Conservation (phyloP, 2,113 vertebrate genomes). For the Peromyscus leucopus region DNA sequence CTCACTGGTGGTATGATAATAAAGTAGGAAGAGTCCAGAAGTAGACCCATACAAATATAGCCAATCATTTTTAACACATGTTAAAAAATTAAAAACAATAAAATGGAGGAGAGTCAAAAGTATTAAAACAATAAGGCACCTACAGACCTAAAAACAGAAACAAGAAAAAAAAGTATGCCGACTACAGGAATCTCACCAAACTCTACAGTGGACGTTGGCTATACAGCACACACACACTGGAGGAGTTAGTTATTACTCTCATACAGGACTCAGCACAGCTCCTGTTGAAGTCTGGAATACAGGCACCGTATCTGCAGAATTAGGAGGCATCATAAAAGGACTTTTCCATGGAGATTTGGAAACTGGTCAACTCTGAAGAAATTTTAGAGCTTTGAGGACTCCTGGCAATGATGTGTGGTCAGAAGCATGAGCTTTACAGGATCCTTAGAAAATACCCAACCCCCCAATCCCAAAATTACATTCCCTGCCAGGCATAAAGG, state of each 20-base stretch:
- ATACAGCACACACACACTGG: slow-evolving; percentile 92
- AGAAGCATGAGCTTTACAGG: slow-evolving; percentile 94
- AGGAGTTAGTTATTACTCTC: slow-evolving; percentile 92
- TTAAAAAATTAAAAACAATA: background rate
- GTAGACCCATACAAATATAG: background rate
- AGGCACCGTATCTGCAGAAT: background rate
- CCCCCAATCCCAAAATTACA: background rate
- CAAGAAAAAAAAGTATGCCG: background rate
- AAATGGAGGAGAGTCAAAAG: background rate
- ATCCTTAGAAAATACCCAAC: slow-evolving; percentile 92
- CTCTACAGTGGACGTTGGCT: slow-evolving; percentile 87
- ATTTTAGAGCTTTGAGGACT: slow-evolving; percentile 79
- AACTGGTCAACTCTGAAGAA: background rate
- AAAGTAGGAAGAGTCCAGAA: background rate
- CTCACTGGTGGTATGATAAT: too few species aligned
- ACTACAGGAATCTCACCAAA: background rate
- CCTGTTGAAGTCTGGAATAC: slow-evolving; percentile 89
- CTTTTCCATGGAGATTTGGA: background rate
- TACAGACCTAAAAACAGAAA: background rate
- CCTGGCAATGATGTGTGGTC: slow-evolving; percentile 98
- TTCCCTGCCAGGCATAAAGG: background rate
- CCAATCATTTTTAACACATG: slow-evolving; percentile 7
- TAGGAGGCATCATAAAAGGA: background rate
- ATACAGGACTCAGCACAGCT: slow-evolving; percentile 92
- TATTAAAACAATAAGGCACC: background rate